Percentiles rank a stretch among this genome's conserved stretches.
These are phyloP conservation scores for Echiichthys vipera DNA, from an alignment of 2,797 vertebrate species.

Conservation along the genomic window DNA sequence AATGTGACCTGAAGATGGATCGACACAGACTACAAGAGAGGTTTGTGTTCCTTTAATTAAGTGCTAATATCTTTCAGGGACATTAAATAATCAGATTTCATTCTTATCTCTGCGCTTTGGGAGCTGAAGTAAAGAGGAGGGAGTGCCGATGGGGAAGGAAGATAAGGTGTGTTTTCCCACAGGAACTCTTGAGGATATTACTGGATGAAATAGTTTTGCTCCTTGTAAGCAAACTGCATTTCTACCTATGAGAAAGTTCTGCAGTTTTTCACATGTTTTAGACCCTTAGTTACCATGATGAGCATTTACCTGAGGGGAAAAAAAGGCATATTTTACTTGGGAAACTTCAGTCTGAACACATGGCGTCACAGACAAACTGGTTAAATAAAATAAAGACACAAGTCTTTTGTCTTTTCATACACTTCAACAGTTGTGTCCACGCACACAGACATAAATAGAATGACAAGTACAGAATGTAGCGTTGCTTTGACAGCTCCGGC, in stretches of 20 bases:
- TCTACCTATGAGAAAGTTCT: not conserved
- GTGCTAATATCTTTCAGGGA: conserved; percentile 63
- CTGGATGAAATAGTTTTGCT: not conserved
- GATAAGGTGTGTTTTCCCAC: conserved; percentile 61
- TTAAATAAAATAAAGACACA: not conserved
- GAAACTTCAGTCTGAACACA: conserved; percentile 2
- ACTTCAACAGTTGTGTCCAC: not conserved
- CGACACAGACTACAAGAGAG: conserved; percentile 42
- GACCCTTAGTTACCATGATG: not conserved
- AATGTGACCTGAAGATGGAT: conserved; percentile 36
- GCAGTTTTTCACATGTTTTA: not conserved
- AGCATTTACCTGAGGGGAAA: not conserved
- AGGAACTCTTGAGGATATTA: conserved; percentile 17
- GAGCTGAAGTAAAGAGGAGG: conserved; percentile 28
- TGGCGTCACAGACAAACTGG: not conserved
- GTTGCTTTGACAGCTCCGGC: not conserved
- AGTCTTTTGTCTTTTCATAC: not conserved
- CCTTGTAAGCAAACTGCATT: not conserved
- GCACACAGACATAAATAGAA: conserved; percentile 1
- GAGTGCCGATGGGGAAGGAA: not conserved
- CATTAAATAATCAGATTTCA: conserved; percentile 74
- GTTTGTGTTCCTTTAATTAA: conserved; percentile 77
- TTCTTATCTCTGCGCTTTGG: conserved; percentile 44
- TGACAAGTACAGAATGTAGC: not conserved
- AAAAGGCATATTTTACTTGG: not conserved